Conservation (phyloP, 2,888 invertebrate species). For the Pogonocherus hispidulus region DNA sequence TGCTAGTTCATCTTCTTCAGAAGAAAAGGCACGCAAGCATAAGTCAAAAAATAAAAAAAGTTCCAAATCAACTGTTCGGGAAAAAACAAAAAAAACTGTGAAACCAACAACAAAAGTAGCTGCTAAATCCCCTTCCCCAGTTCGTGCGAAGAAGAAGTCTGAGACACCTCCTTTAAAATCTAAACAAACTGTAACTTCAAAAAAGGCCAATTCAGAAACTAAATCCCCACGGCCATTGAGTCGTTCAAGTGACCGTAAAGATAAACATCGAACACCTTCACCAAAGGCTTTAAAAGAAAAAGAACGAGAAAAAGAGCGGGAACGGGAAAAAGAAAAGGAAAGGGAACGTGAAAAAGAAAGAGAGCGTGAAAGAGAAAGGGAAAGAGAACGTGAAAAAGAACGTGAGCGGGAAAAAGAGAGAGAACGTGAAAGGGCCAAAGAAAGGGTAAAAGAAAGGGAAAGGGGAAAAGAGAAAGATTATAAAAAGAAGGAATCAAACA, state of each 20-base stretch:
- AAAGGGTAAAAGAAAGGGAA: conserved; percentile 65
- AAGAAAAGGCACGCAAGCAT: conserved; percentile 72
- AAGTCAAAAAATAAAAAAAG: conserved; percentile 70
- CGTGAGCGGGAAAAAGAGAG: conserved; percentile 65
- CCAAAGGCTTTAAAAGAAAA: conserved; percentile 63
- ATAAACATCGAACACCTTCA: conserved; percentile 66
- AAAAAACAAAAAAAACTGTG: conserved; percentile 66
- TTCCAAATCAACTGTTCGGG: conserved; percentile 65
- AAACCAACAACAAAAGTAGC: conserved; percentile 63
- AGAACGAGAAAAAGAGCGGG: conserved; percentile 65
- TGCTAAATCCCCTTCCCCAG: conserved; percentile 64
- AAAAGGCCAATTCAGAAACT: conserved; percentile 58
- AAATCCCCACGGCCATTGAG: conserved; percentile 63
- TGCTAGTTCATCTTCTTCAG: conserved; percentile 70
- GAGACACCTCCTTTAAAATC: conserved; percentile 66
- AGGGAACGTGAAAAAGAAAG: conserved; percentile 71
- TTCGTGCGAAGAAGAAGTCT: conserved; percentile 61
- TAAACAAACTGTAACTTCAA: conserved; percentile 54
- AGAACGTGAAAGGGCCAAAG: conserved; percentile 62
- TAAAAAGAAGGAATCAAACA: conserved; percentile 40
- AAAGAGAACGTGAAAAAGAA: conserved; percentile 61
- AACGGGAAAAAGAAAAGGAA: conserved; percentile 68
- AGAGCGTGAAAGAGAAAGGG: conserved; percentile 61
- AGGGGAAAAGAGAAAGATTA: conserved; percentile 57
- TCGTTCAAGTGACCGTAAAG: conserved; percentile 61